These are phyloP conservation scores for Willisornis vidua DNA, from an alignment of 2,113 vertebrate genomes.

Conservation along the genomic window DNA sequence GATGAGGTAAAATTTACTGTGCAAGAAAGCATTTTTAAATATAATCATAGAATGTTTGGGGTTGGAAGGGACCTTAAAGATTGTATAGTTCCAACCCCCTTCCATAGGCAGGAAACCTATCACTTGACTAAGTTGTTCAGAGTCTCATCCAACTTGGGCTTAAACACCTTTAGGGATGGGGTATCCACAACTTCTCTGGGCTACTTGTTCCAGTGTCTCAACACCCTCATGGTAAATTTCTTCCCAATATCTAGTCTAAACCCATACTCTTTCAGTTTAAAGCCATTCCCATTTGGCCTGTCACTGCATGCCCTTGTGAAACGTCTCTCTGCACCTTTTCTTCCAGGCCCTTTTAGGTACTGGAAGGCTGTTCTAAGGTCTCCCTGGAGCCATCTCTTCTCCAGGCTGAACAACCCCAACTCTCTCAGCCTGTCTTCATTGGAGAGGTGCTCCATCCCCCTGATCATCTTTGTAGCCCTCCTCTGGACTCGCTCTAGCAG, in stretches of 20 bases:
- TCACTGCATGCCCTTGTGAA: neutral
- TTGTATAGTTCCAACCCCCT: fast-evolving
- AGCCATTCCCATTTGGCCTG: neutral
- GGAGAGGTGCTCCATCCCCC: neutral
- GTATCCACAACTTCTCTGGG: neutral
- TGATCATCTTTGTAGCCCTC: neutral
- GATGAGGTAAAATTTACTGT: neutral
- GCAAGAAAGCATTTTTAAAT: neutral
- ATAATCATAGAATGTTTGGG: neutral
- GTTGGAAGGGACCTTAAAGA: neutral
- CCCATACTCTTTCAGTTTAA: neutral
- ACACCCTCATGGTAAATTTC: neutral
- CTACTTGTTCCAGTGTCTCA: neutral
- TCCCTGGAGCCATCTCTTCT: neutral
- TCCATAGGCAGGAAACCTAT: neutral
- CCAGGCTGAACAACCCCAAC: neutral
- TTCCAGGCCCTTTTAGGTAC: neutral
- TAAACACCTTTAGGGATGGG: neutral
- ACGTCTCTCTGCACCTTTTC: neutral
- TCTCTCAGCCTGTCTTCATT: neutral
- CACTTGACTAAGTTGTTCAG: neutral
- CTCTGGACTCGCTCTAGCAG: neutral
- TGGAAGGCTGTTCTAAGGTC: neutral
- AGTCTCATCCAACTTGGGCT: neutral
- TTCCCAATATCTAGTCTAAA: neutral